A percentile compares a stretch with the other conserved stretches of the same genome.
These are phyloP conservation scores for Mus spretus DNA, from an alignment of 2,797 vertebrate species.

Conservation along the genomic window DNA sequence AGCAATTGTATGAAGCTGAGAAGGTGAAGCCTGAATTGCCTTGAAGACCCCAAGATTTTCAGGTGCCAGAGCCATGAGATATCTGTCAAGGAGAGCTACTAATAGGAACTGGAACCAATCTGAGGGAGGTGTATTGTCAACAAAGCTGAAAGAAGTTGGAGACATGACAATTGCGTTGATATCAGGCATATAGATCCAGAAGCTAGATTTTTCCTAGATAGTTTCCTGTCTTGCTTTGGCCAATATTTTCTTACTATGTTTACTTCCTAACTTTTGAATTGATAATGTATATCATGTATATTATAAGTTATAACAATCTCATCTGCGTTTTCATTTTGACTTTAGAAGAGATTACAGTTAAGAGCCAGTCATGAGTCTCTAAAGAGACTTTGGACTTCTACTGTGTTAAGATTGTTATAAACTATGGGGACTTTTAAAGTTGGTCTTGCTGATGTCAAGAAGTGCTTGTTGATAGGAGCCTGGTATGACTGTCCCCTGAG, in stretches of 20 bases:
- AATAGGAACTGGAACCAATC: neutral
- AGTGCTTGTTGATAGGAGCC: too few species aligned
- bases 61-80: neutral
- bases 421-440: neutral
- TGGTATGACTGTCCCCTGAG: too few species aligned
- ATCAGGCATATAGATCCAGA: neutral
- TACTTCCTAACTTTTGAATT: neutral
- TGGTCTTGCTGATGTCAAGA: too few species aligned
- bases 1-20: neutral
- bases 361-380: neutral
- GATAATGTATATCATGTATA: neutral
- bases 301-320: neutral
- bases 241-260: neutral
- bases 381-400: neutral
- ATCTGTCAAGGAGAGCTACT: neutral
- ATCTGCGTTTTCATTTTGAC: neutral
- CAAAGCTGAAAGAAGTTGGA: neutral
- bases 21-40: neutral
- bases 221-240: neutral
- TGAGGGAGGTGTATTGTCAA: neutral
- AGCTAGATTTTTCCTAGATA: neutral
- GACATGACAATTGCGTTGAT: neutral
- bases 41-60: neutral
- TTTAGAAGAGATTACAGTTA: neutral
- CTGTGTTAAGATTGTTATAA: neutral